These are phyloP conservation scores for Hydriomena furcata DNA, from an alignment of 2,888 invertebrate genomes.

Conservation along the genomic window DNA sequence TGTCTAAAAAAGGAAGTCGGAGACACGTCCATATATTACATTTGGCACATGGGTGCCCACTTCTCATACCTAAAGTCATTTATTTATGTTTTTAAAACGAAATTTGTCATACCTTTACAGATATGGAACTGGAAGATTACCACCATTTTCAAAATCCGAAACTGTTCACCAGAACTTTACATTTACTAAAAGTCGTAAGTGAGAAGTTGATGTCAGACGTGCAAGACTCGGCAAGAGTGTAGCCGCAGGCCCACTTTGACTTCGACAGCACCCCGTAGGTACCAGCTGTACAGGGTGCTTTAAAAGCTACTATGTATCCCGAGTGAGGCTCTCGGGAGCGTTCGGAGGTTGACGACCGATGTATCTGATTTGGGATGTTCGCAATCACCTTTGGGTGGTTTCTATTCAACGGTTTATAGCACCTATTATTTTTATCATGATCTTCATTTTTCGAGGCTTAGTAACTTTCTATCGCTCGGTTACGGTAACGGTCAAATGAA, in stretches of 20 bases:
- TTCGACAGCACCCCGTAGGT: conserved; percentile 6
- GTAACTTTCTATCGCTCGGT: too few relatives aligned
- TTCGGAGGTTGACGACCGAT: conserved; percentile 46
- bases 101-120: too few relatives aligned
- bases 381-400: conserved; percentile 13
- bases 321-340: conserved; percentile 34
- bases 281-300: not conserved
- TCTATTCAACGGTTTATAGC: conserved; percentile 8
- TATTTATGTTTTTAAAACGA: too few relatives aligned
- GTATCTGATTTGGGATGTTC: conserved; percentile 37
- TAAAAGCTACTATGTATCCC: too few relatives aligned
- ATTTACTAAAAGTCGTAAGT: conserved; percentile 6
- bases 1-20: too few relatives aligned
- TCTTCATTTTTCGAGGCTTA: not conserved
- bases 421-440: conserved; percentile 11
- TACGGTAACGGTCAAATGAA: too few relatives aligned
- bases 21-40: too few relatives aligned
- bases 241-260: conserved; percentile 10
- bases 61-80: too few relatives aligned
- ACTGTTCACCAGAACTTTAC: too few relatives aligned
- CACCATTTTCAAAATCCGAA: too few relatives aligned
- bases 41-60: too few relatives aligned
- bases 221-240: conserved; percentile 8
- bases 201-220: conserved; percentile 10
- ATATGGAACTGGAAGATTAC: too few relatives aligned